Percentiles rank a stretch among this genome's conserved stretches.
phyloP scores from a whole-genome alignment of 2,797 vertebrate genomes.

The Crypturellus tataupa region DNA sequence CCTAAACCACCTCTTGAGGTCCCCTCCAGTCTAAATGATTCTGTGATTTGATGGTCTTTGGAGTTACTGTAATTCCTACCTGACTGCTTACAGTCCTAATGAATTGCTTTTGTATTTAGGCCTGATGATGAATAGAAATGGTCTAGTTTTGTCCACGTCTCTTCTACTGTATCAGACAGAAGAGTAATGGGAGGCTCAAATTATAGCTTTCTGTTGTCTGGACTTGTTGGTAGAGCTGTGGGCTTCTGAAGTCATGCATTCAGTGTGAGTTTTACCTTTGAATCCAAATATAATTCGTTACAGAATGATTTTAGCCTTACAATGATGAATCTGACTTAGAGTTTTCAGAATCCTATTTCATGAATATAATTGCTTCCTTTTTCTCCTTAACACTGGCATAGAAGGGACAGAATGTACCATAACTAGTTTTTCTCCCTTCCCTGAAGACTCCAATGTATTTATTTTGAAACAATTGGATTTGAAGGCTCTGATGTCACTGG shows the following conservation, averaged over 20 bases:
- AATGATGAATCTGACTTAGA: neutral
- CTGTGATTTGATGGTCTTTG: neutral
- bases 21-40: neutral
- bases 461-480: constrained; percentile 6
- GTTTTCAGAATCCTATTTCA: neutral
- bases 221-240: neutral
- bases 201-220: neutral
- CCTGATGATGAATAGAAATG: neutral
- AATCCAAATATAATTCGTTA: neutral
- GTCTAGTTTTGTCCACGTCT: neutral
- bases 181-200: neutral
- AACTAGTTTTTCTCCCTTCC: neutral
- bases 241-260: neutral
- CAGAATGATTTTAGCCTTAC: neutral
- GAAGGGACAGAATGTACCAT: constrained; percentile 9
- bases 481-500: neutral
- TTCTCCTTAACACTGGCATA: neutral
- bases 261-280: neutral
- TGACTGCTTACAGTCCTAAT: neutral
- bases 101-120: neutral
- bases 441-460: neutral
- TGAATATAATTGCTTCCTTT: neutral
- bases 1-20: neutral
- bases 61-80: neutral
- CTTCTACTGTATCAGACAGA: neutral